Evolutionary conservation across 2,113 vertebrate species (phyloP).

Genomic region (Gymnorhina tibicen): DNA sequence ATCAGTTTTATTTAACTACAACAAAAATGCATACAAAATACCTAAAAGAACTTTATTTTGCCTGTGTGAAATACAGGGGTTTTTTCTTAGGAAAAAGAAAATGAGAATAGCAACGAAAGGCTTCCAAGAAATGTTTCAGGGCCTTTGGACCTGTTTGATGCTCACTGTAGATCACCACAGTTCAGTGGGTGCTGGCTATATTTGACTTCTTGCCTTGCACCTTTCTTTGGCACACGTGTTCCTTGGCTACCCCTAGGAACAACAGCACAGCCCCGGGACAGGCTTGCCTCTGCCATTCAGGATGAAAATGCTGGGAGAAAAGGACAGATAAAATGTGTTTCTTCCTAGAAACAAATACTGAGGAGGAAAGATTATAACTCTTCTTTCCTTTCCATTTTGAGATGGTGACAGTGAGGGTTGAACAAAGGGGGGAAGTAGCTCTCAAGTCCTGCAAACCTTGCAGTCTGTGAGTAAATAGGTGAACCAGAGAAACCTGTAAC

Average conservation of each 20-base stretch:
- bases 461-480: background rate
- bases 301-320: background rate
- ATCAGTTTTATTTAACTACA: background rate
- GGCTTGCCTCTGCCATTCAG: background rate
- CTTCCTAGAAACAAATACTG: background rate
- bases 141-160: background rate
- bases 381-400: background rate
- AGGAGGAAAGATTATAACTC: background rate
- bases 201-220: background rate
- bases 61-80: accelerated
- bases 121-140: background rate
- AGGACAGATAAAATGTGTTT: background rate
- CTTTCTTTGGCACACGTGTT: background rate
- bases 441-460: background rate
- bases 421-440: background rate
- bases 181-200: background rate
- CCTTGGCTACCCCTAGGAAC: background rate
- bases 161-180: background rate
- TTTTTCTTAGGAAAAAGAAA: background rate
- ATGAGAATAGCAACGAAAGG: background rate
- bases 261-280: background rate
- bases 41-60: background rate
- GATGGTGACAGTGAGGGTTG: background rate
- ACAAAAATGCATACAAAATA: background rate
- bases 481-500: background rate